A percentile compares a stretch with the other conserved stretches of the same genome.
phyloP scores from a whole-genome alignment of 1,140 invertebrate species.

The Octopus bimaculoides region DNA sequence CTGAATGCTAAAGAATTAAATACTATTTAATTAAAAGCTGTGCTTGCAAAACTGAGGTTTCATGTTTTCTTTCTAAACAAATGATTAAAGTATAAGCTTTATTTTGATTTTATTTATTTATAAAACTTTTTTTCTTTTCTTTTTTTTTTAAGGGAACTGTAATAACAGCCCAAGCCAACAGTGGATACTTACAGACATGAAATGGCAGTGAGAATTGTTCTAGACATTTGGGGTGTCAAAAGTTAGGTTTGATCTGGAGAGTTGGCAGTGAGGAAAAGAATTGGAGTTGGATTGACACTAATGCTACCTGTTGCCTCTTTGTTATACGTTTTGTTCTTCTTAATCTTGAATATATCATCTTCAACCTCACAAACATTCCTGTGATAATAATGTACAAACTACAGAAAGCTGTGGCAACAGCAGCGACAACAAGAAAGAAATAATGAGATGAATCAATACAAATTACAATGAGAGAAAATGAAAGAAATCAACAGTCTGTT shows the following conservation, averaged over 20 bases:
- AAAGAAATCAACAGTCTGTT: too few relatives aligned
- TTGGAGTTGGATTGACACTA: neutral
- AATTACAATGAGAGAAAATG: too few relatives aligned
- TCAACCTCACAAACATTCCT: slow-evolving; percentile 8
- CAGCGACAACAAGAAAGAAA: too few relatives aligned
- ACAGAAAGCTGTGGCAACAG: too few relatives aligned
- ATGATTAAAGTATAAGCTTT: neutral
- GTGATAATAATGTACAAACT: neutral
- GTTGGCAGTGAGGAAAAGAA: neutral
- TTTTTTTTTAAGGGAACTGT: slow-evolving; percentile 26
- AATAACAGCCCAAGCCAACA: slow-evolving; percentile 31
- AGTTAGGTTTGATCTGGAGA: neutral
- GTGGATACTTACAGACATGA: slow-evolving; percentile 47
- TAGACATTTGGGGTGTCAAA: neutral
- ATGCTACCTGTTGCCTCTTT: neutral
- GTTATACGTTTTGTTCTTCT: neutral
- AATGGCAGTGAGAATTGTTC: slow-evolving; percentile 25
- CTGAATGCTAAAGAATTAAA: neutral
- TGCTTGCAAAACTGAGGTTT: neutral
- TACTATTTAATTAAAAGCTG: slow-evolving; percentile 11
- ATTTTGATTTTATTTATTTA: neutral
- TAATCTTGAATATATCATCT: neutral
- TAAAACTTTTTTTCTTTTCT: slow-evolving; percentile 11
- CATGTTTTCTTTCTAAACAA: neutral
- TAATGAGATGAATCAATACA: too few relatives aligned